Base-by-base conservation (phyloP, 2,888 invertebrate species). In the Brachynemurus nebulosus region DNA sequence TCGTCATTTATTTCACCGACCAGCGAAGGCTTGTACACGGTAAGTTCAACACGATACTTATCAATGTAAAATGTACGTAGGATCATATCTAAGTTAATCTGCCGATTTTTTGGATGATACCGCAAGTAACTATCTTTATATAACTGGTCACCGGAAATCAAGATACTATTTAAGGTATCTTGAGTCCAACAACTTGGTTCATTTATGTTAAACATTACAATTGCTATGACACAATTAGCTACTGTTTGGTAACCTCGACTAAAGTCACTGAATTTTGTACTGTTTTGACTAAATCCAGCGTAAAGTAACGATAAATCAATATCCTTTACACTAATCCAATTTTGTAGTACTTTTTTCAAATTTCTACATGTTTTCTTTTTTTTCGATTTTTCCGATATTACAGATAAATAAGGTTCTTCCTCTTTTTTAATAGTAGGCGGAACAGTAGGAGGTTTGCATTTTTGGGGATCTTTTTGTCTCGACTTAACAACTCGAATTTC, bases 51-150 rank as follows among this genome's bases (percentile, higher is more conserved):
- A 48, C 67, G 68, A 51, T 71, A 66, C 35, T 68, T 70, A 0
- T 68, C 68, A 7, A 72, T 68, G 54, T 69, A 71, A 56, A 75
- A 71, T 51, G 71, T 71, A 40, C 75, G 67, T 0, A 74, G 40
- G n/a, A 64, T 46, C 45, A 61, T 59, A 30, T 56, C 55, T 47
- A 63, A 49, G 1, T 60, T 59, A 5, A 65, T 52, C 45, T 61
- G 59, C 6, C 60, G 23, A 65, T 63, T 69, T 62, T 54, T 51
- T 0, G 74, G 71, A 7, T 59, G 58, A 59, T 66, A 75, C 48
- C 72, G 69, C 45, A 74, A 62, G 55, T 68, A 74, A 49, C 73
- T 73, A 59, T 75, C 75, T 54, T 72, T 70, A 58, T 74, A 74
- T 1, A 74, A 64, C 57, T 73, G 72, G 53, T 74, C 70, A 1